phyloP scores from a whole-genome alignment of 2,888 invertebrate species.

The Dermolepida albohirtum region DNA sequence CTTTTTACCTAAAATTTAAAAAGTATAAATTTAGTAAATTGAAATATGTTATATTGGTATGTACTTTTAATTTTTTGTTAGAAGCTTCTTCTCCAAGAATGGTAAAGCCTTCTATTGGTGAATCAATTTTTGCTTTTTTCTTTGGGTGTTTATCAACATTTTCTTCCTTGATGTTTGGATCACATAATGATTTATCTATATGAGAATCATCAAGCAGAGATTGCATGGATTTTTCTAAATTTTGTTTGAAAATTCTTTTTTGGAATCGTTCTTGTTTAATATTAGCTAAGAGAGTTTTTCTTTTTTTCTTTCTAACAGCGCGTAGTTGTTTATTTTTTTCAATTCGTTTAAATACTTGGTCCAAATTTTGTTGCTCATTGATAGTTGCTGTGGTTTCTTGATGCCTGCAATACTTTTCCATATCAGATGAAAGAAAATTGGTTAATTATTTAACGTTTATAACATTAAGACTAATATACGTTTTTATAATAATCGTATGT shows the following conservation, averaged over 20 bases:
- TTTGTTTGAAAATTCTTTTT: slow-evolving; percentile 45
- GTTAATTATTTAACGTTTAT: too few relatives aligned
- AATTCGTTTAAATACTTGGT: slow-evolving; percentile 72
- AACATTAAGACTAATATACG: slow-evolving; percentile 18
- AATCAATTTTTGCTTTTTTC: slow-evolving; percentile 47
- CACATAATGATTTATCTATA: slow-evolving; percentile 3
- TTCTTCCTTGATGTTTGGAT: slow-evolving; percentile 53
- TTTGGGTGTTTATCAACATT: slow-evolving; percentile 41
- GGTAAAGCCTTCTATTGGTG: slow-evolving; percentile 69
- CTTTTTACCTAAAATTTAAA: slow-evolving; percentile 74
- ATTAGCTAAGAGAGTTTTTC: slow-evolving; percentile 51
- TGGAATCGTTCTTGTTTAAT: slow-evolving; percentile 47
- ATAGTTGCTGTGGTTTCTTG: slow-evolving; percentile 63
- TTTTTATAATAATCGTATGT: neutral
- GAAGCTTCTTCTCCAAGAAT: slow-evolving; percentile 76
- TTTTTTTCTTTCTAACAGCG: slow-evolving; percentile 56
- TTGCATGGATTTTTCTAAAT: slow-evolving; percentile 20
- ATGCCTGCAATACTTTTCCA: slow-evolving; percentile 61
- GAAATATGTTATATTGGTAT: slow-evolving; percentile 34
- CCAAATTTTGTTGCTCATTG: slow-evolving; percentile 70
- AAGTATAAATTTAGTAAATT: slow-evolving; percentile 1
- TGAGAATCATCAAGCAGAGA: slow-evolving; percentile 1
- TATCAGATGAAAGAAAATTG: too few relatives aligned
- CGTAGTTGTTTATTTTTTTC: slow-evolving; percentile 68
- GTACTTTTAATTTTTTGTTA: slow-evolving; percentile 69